phyloP scores from a whole-genome alignment of 2,797 vertebrate genomes.

The Centropyge bicolor region DNA sequence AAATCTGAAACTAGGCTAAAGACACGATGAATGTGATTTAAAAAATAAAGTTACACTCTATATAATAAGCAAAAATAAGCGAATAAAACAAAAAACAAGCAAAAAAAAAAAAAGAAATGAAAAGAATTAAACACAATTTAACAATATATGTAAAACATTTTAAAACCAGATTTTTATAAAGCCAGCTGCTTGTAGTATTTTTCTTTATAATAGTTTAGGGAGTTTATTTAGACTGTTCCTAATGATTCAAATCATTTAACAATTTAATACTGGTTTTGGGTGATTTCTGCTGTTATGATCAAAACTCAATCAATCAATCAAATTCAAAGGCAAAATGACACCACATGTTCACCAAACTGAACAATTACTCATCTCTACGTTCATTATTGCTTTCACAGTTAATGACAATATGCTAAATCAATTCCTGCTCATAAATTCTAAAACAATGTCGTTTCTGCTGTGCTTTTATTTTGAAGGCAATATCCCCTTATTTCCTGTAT shows the following conservation, averaged over 20 bases:
- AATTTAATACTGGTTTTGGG: neutral
- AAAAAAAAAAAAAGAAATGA: too few relatives aligned
- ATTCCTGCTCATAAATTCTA: fast-evolving
- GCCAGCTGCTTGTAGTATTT: neutral
- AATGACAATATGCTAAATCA: too few relatives aligned
- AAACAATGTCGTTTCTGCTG: neutral
- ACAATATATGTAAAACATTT: too few relatives aligned
- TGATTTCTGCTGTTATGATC: neutral
- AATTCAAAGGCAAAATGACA: neutral
- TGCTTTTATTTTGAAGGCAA: slow-evolving; percentile 58
- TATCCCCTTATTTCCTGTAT: neutral
- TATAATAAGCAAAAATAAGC: neutral
- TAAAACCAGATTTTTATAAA: neutral
- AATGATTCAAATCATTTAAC: neutral
- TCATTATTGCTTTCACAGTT: neutral
- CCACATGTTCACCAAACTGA: neutral
- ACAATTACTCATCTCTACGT: neutral
- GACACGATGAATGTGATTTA: too few relatives aligned
- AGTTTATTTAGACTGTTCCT: neutral
- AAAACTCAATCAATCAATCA: neutral
- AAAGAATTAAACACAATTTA: neutral
- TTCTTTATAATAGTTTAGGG: neutral
- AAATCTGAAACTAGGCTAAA: neutral
- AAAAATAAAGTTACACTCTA: neutral
- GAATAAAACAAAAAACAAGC: too few relatives aligned